Evolutionary conservation across 2,113 vertebrate genomes (phyloP).

Genomic region (Atlantisia rogersi): DNA sequence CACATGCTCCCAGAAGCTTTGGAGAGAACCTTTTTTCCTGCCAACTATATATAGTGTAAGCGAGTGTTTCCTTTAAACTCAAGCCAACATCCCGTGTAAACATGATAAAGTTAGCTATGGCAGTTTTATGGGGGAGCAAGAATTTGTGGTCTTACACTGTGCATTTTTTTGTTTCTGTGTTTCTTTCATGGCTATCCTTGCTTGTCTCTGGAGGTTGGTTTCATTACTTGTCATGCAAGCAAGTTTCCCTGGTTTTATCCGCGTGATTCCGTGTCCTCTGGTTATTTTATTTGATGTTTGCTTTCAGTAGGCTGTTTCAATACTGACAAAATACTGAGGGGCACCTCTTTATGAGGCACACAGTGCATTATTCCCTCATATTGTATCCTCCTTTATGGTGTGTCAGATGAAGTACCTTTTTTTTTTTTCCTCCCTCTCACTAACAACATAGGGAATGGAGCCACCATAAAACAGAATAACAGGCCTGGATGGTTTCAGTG

Average conservation of each 20-base stretch:
- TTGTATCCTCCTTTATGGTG: background rate
- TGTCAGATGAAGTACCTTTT: background rate
- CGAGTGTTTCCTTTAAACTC: slow-evolving; percentile 34
- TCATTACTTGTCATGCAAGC: background rate
- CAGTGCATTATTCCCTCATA: background rate
- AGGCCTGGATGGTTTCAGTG: background rate
- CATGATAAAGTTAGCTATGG: slow-evolving; percentile 23
- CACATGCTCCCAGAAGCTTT: slow-evolving; percentile 43
- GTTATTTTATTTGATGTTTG: background rate
- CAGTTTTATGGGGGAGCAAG: slow-evolving; percentile 7
- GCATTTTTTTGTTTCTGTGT: background rate
- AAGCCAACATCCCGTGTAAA: slow-evolving; percentile 23
- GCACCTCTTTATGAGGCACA: background rate
- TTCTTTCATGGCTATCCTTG: background rate
- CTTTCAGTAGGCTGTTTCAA: background rate
- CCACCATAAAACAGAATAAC: background rate
- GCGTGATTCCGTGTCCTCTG: background rate
- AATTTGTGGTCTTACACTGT: background rate
- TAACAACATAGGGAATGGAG: background rate
- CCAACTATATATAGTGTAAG: background rate
- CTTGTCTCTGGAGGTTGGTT: background rate
- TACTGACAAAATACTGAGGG: background rate
- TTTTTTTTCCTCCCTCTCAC: background rate
- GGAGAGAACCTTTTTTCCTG: slow-evolving; percentile 10
- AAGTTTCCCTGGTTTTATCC: background rate